Evolutionary conservation across 2,797 vertebrate species (phyloP), one percentile per base, ranked within the genome.

Genomic region (Tiaroga cobitis): DNA sequence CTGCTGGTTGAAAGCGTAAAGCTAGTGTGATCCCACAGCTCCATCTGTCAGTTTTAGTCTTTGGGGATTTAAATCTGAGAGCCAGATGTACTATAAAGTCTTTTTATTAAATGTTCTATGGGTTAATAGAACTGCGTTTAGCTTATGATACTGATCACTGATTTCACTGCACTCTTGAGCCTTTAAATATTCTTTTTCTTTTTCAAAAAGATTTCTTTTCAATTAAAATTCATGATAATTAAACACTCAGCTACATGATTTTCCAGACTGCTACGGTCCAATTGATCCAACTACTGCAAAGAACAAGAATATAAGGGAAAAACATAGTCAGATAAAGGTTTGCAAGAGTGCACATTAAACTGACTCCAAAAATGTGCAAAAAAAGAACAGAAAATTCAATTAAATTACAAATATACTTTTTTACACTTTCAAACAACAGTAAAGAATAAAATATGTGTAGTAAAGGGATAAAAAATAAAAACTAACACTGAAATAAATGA

Each of bases 21-120:
- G 79, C 79, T 79, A 46, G 81, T 83, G 37, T 85, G 68, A 87
- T 88, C 86, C 19, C 51, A 67, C 63, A 68, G 83, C 51, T 86
- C 73, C 68, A 87, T 88, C 80, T 83, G 76, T 85, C 75, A 85
- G 63, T 73, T 70, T 86, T 29, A 74, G 75, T 88, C 70, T 67
- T 32, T 54, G 39, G 41, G 85, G 65, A 83, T 83, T 77, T 76
- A 77, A 78, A 54, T 32, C 21, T 24, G 54, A 46, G 56, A n/a
- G 85, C 80, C 34, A 67, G 51, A 83, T 56, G 49, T 41, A 51
- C 51, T 43, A 49, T 59, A 72, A 54, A 61, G 78, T 37, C 5
- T 16, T 26, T 56, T 54, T 59, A 54, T 70, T 51, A 56, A 67
- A 80, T 59, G 61, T 75, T 75, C 34, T 54, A 49, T 69, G 15